A percentile compares a stretch with the other conserved stretches of the same genome.
Evolutionary conservation across 2,888 invertebrate species (phyloP).

Genomic region (Scaptomyza reducta): DNA sequence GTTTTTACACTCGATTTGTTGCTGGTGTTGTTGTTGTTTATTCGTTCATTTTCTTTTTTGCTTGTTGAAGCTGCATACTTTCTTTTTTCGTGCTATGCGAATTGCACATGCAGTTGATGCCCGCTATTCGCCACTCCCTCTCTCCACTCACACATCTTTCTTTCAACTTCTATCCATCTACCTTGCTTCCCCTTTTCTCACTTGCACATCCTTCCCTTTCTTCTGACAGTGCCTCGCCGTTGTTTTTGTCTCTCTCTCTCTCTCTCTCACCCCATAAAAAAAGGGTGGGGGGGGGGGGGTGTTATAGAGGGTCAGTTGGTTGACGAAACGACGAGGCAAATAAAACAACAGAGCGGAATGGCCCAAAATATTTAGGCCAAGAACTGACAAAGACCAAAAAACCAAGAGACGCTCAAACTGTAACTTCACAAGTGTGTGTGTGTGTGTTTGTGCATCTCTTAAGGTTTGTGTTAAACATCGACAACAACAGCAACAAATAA

Average conservation of each 20-base stretch:
- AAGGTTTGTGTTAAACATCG: slow-evolving; percentile 26
- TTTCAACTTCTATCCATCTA: background rate
- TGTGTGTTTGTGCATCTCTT: slow-evolving; percentile 9
- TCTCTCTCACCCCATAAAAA: slow-evolving; percentile 56
- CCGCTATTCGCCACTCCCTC: slow-evolving; percentile 4
- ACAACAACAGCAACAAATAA: slow-evolving; percentile 30
- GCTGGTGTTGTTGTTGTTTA: background rate
- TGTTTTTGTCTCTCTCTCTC: slow-evolving; percentile 45
- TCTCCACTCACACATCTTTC: background rate
- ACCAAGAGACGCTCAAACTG: slow-evolving; percentile 12
- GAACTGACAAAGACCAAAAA: slow-evolving; percentile 59
- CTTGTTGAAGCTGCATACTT: slow-evolving; percentile 45
- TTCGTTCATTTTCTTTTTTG: slow-evolving; percentile 19
- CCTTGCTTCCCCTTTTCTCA: background rate
- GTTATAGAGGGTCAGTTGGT: background rate
- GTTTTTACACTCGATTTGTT: slow-evolving; percentile 48
- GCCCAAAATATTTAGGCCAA: slow-evolving; percentile 70
- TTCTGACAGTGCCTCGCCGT: background rate
- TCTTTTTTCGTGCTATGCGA: slow-evolving; percentile 64
- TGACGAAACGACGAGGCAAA: background rate
- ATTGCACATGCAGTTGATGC: slow-evolving; percentile 57
- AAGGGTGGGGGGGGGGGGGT: background rate
- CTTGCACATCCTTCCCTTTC: slow-evolving; percentile 24
- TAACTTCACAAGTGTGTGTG: slow-evolving; percentile 3
- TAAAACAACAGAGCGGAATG: slow-evolving; percentile 15